Evolutionary conservation across 2,797 vertebrate species (phyloP).

Genomic region (Sparidentex hasta): DNA sequence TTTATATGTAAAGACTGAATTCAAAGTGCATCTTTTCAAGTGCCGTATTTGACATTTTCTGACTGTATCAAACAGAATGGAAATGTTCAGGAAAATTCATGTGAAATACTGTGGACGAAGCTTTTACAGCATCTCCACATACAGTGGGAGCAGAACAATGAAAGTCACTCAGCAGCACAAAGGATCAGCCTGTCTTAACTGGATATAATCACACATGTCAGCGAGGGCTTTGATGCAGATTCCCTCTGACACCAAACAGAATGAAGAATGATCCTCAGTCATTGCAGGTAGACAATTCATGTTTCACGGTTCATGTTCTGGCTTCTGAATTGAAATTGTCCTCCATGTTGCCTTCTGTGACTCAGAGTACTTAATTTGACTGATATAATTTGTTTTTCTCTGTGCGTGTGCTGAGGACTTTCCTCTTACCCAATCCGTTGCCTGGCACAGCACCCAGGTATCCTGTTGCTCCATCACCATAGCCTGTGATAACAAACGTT

Average conservation of each 20-base stretch:
- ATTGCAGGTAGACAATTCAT: neutral
- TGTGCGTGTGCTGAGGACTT: neutral
- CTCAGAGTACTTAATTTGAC: neutral
- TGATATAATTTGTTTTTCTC: neutral
- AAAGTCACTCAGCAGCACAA: conserved; percentile 4
- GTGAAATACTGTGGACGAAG: conserved; percentile 44
- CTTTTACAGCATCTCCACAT: conserved; percentile 53
- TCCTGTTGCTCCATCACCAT: conserved; percentile 68
- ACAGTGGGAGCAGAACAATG: conserved; percentile 30
- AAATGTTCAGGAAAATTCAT: neutral
- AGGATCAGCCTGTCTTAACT: neutral
- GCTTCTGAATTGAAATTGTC: neutral
- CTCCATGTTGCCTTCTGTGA: neutral
- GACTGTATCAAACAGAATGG: neutral
- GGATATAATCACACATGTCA: neutral
- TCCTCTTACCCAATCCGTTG: conserved; percentile 69
- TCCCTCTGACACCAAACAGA: conserved; percentile 25
- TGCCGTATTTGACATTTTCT: conserved; percentile 10
- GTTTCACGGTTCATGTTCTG: conserved; percentile 13
- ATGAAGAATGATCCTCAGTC: neutral
- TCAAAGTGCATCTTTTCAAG: neutral
- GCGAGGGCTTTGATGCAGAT: conserved; percentile 3
- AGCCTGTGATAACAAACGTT: conserved; percentile 64
- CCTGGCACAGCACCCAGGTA: conserved; percentile 65
- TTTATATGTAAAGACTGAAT: neutral